phyloP scores from a whole-genome alignment of 2,113 vertebrate genomes.

The Gila orcuttii region DNA sequence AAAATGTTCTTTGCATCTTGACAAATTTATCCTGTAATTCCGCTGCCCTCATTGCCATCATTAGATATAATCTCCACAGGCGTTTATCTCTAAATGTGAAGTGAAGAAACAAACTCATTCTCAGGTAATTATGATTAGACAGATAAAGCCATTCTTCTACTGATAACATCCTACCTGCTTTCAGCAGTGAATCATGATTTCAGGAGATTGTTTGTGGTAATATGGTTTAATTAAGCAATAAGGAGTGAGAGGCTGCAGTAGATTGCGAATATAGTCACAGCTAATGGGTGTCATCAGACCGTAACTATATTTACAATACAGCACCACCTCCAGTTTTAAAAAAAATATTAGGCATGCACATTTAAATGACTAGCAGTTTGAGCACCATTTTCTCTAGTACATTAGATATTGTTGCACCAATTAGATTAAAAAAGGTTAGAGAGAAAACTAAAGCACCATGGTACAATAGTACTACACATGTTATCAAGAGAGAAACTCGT shows the following conservation, averaged over 20 bases:
- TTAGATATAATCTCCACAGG: constrained; percentile 42
- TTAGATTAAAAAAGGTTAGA: too few species aligned
- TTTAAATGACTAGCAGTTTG: too few species aligned
- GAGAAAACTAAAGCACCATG: too few species aligned
- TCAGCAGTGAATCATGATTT: background rate
- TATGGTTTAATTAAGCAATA: constrained; percentile 10
- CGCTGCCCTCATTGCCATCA: constrained; percentile 24
- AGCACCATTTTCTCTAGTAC: too few species aligned
- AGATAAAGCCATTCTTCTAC: constrained; percentile 48
- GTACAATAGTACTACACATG: too few species aligned
- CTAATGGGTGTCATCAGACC: background rate
- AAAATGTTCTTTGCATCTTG: background rate
- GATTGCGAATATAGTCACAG: background rate
- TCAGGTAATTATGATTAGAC: constrained; percentile 56
- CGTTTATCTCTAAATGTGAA: constrained; percentile 42
- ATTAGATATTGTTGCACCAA: too few species aligned
- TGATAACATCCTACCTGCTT: background rate
- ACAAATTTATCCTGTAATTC: background rate
- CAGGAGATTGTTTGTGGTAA: background rate
- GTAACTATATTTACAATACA: background rate
- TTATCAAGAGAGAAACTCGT: too few species aligned
- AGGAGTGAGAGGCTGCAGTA: background rate
- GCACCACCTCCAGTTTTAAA: background rate
- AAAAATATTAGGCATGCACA: background rate
- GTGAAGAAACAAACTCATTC: constrained; percentile 44